These are phyloP conservation scores for Agrotis ipsilon DNA, from an alignment of 2,888 invertebrate species.

Conservation along the genomic window DNA sequence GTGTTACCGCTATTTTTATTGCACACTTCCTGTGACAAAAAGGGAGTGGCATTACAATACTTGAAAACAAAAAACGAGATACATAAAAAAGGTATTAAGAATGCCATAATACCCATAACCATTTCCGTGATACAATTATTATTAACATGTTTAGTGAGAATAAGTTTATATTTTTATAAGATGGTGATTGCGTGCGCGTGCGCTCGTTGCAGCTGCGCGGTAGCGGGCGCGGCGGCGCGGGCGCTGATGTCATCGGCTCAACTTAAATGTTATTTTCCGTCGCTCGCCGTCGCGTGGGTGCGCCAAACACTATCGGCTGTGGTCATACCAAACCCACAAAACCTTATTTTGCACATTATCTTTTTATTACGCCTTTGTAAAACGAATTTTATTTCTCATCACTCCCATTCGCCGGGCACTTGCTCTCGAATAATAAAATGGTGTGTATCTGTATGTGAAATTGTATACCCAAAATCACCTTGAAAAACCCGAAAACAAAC, in stretches of 20 bases:
- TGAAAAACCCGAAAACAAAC: background rate
- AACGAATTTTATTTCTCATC: constrained; percentile 55
- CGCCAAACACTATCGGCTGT: constrained; percentile 77
- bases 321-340: constrained; percentile 75
- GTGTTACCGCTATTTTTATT: constrained; percentile 43
- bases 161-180: constrained; percentile 58
- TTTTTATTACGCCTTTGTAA: constrained; percentile 50
- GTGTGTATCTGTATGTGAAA: constrained; percentile 1
- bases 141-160: constrained; percentile 46
- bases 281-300: constrained; percentile 85
- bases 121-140: constrained; percentile 48
- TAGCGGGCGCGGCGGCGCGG: constrained; percentile 82
- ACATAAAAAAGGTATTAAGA: constrained; percentile 10
- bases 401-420: constrained; percentile 32
- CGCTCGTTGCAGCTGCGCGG: constrained; percentile 75
- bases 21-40: constrained; percentile 45
- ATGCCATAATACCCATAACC: constrained; percentile 26
- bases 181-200: constrained; percentile 74
- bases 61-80: constrained; percentile 35
- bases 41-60: constrained; percentile 40
- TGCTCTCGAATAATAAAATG: constrained; percentile 35
- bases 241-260: constrained; percentile 89
- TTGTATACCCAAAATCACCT: background rate
- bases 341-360: constrained; percentile 58
- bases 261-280: constrained; percentile 89